Evolutionary conservation across 92 coral and sea anemone genomes (phyloP).

Genomic region (Phenganax stokvisi): DNA sequence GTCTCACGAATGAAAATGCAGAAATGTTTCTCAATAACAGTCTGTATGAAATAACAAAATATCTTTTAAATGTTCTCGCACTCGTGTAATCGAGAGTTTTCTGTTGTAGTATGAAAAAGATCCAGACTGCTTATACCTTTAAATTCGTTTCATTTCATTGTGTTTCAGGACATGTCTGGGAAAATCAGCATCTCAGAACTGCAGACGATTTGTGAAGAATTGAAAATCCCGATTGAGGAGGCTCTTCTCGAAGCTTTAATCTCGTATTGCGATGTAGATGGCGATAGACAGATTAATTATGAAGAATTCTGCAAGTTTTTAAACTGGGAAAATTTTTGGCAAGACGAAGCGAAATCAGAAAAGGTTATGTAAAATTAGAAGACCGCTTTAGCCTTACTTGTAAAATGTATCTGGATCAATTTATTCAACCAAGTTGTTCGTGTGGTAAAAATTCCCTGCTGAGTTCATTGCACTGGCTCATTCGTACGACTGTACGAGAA

Average conservation of each 20-base stretch:
- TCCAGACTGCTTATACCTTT: not conserved
- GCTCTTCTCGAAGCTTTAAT: conserved; percentile 68
- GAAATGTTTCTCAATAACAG: no score
- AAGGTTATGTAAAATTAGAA: conserved; percentile 4
- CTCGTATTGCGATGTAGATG: conserved; percentile 82
- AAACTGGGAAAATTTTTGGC: conserved; percentile 89
- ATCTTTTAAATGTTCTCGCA: no score
- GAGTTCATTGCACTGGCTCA: no score
- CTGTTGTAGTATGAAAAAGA: not conserved
- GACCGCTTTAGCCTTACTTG: no score
- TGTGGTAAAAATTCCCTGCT: no score
- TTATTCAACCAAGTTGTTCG: no score
- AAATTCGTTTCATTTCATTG: not conserved
- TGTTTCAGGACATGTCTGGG: conserved; percentile 80
- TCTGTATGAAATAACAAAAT: no score
- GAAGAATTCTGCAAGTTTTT: conserved; percentile 87
- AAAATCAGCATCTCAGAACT: conserved; percentile 75
- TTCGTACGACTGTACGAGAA: no score
- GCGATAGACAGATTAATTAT: conserved; percentile 79
- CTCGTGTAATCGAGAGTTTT: no score
- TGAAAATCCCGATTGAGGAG: conserved; percentile 84
- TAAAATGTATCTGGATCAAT: no score
- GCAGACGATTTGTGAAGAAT: conserved; percentile 67
- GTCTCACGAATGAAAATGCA: no score
- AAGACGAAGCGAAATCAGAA: conserved; percentile 23